Percentiles rank a stretch among this genome's conserved stretches.
phyloP scores from a whole-genome alignment of 35 echinoderm and acorn worm species.

The Hemicentrotus pulcherrimus region DNA sequence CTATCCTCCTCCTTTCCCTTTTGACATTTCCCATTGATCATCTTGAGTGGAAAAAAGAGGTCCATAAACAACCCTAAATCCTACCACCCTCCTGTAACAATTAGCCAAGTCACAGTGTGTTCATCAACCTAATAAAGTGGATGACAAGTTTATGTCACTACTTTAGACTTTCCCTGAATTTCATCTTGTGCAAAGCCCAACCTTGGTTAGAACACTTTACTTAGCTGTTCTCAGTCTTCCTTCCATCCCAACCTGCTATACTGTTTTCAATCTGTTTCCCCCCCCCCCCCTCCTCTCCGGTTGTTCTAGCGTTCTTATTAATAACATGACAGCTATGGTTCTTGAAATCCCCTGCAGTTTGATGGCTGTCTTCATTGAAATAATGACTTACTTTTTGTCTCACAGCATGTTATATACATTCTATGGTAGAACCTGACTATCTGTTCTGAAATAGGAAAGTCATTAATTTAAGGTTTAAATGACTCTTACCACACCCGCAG shows the following conservation, averaged over 20 bases:
- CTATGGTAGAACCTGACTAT: too few species aligned
- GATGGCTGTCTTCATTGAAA: too few species aligned
- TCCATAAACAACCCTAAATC: slow-evolving; percentile 1
- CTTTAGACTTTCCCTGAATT: not conserved
- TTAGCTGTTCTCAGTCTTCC: not conserved
- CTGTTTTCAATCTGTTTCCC: too few species aligned
- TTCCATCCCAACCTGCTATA: too few species aligned
- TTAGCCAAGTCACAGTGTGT: not conserved
- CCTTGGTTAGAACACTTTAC: not conserved
- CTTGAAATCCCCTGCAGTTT: too few species aligned
- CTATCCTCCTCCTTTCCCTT: not conserved
- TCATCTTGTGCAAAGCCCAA: not conserved
- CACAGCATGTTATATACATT: too few species aligned
- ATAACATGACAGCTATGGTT: too few species aligned
- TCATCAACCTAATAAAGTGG: not conserved
- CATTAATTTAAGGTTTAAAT: too few species aligned
- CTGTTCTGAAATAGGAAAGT: too few species aligned
- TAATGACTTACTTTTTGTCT: too few species aligned
- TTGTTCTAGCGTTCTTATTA: too few species aligned
- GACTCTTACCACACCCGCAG: not conserved
- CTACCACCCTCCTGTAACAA: not conserved
- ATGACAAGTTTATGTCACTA: not conserved
- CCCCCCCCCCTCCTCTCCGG: too few species aligned
- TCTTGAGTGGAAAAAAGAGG: not conserved
- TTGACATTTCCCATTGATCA: not conserved